Evolutionary conservation across 2,113 vertebrate genomes (phyloP).

Genomic region (Serinus canaria): DNA sequence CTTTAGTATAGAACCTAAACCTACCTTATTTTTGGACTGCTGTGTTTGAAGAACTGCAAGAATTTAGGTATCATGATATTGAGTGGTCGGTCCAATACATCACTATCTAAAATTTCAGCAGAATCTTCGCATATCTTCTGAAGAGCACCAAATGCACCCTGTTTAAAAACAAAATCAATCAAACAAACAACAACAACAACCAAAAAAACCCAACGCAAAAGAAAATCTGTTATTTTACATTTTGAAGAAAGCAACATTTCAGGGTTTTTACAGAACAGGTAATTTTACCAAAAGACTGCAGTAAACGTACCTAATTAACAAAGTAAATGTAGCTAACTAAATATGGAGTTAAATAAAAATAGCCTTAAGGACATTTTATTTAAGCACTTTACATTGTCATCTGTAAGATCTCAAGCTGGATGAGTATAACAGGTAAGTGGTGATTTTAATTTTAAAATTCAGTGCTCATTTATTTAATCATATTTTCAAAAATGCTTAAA

Average conservation of each 20-base stretch:
- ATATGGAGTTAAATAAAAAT: background rate
- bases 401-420: background rate
- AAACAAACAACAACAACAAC: too few relatives aligned
- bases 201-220: background rate
- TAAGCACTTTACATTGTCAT: background rate
- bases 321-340: background rate
- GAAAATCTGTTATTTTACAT: background rate
- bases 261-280: background rate
- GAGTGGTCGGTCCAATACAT: conserved; percentile 91
- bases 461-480: background rate
- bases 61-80: conserved; percentile 99
- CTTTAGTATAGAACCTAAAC: background rate
- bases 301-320: background rate
- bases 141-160: conserved; percentile 96
- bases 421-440: background rate
- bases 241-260: background rate
- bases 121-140: conserved; percentile 99
- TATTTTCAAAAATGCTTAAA: background rate
- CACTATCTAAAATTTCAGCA: conserved; percentile 96
- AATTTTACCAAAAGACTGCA: background rate
- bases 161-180: background rate
- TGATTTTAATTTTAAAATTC: background rate
- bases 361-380: background rate
- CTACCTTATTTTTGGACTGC: conserved; percentile 95
- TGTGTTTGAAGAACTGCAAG: conserved; percentile 96